These are phyloP conservation scores for Cuculus canorus DNA, from an alignment of 2,797 vertebrate genomes.

Conservation along the genomic window DNA sequence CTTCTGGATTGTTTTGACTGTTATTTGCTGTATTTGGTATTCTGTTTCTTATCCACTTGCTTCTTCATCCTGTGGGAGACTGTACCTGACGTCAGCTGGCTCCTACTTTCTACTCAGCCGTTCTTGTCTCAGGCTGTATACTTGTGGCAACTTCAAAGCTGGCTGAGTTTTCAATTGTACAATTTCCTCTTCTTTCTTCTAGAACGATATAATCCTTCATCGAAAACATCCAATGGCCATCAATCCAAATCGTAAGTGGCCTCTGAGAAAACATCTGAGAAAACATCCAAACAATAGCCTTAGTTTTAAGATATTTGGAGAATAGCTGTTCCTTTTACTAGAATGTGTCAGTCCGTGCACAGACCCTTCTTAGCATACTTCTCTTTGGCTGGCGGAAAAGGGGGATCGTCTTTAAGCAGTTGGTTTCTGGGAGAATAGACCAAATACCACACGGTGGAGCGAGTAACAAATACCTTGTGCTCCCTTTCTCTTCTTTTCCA, in stretches of 20 bases:
- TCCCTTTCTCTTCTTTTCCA: neutral
- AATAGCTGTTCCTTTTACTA: neutral
- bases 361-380: neutral
- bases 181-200: neutral
- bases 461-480: neutral
- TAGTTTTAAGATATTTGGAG: neutral
- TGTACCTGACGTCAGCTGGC: neutral
- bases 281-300: accelerated
- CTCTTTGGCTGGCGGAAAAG: neutral
- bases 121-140: neutral
- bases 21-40: neutral
- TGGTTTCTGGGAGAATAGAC: neutral
- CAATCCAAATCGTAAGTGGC: constrained; percentile 88
- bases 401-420: neutral
- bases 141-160: neutral
- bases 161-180: neutral
- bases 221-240: constrained; percentile 90
- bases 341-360: neutral
- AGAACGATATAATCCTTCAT: constrained; percentile 90
- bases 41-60: neutral
- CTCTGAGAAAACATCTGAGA: neutral
- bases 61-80: neutral
- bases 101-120: neutral
- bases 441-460: neutral
- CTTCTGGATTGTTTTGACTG: neutral